Evolutionary conservation across 2,113 vertebrate genomes (phyloP), one percentile per base, ranked within the genome.

Genomic region (Apus apus): DNA sequence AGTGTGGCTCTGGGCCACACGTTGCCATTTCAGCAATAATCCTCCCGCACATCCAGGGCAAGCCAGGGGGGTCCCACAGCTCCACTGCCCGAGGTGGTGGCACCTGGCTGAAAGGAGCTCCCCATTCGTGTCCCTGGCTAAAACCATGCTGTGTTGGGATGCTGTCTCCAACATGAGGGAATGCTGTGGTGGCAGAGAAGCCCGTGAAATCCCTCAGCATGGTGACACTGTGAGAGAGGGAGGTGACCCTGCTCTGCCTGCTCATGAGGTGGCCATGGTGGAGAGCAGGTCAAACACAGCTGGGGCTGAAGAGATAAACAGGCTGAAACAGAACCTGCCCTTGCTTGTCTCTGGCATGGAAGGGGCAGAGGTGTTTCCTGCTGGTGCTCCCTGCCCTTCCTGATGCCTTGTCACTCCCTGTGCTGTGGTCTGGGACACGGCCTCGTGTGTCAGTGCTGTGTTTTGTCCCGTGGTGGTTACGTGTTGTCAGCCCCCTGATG

Each of bases 21-120:
- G 0, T 43, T 16, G 50, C 71, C 26, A 3, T 56, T 58, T 77
- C 94, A 91, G 96, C 95, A 94, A 96, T 97, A 97, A 97, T 21
- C 84, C 57, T 29, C 72, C 58, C 5, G 58, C 12, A 1, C 3
- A 1, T 9, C 46, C n/a, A 9, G 67, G 61, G 20, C 32, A 0
- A 56, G 82, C 50, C 21, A 38, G 45, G 65, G 48, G 8, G 22
- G 1, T 4, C 73, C 85, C 20, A 0, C 0, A 13, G 93, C 83
- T 65, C 13, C 1, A 0, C 57, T 19, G 8, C 14, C 60, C 62
- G 32, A 0, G 0, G 19, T 8, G 56, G 21, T 32, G 61, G 30
- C 58, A 29, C 48, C 43, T 4, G 6, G 30, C 86, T 48, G 40
- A 64, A 65, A 2, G 6, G 46, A 71, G 4, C 45, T 26, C 15